Conservation (phyloP, 1,140 invertebrate species). For the Lysiphlebus fabarum region DNA sequence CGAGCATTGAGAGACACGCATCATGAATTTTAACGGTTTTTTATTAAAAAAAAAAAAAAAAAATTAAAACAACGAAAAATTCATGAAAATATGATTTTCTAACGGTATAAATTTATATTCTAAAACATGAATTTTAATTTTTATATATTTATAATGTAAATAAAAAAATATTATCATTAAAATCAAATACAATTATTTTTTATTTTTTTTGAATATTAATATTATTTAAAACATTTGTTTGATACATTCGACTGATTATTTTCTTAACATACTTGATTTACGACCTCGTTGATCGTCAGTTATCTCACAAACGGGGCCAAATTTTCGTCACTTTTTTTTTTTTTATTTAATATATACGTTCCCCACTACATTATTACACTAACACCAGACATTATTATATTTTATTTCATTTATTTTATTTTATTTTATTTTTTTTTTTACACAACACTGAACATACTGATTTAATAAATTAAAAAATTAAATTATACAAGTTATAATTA, state of each 20-base stretch:
- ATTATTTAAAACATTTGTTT: neutral
- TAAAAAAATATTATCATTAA: too few relatives aligned
- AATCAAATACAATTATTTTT: neutral
- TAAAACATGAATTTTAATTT: too few relatives aligned
- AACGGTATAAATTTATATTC: too few relatives aligned
- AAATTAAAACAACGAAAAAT: too few relatives aligned
- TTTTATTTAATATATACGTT: neutral
- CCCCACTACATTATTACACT: neutral
- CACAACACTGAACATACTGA: neutral
- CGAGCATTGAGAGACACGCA: too few relatives aligned
- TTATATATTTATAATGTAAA: too few relatives aligned
- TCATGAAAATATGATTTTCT: too few relatives aligned
- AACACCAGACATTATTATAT: neutral
- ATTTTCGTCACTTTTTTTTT: slow-evolving; percentile 20
- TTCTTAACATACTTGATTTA: slow-evolving; percentile 14
- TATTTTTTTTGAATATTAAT: slow-evolving; percentile 1
- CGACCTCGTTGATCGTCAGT: slow-evolving; percentile 15
- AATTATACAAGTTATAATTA: neutral
- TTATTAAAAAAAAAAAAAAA: too few relatives aligned
- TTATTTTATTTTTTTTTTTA: neutral
- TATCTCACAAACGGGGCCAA: slow-evolving; percentile 8
- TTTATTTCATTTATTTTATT: too few relatives aligned
- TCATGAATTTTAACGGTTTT: too few relatives aligned
- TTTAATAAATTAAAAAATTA: neutral
- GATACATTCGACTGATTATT: slow-evolving; percentile 9